A percentile compares a stretch with the other conserved stretches of the same genome.
Conservation (phyloP, 2,797 vertebrate species). For the Silurus lanzhouensis region DNA sequence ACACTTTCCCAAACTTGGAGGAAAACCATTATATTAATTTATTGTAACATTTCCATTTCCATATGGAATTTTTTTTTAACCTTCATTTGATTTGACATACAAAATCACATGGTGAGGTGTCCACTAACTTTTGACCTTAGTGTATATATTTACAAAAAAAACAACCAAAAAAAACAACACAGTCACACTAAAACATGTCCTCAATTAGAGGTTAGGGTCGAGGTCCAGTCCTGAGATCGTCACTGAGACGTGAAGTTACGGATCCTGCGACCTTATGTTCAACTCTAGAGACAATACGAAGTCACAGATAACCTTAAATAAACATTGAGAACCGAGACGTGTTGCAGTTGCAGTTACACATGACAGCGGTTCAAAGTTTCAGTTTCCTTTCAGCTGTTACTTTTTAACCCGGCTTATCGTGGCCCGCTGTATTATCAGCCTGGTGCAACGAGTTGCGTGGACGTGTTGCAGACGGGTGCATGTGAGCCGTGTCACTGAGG, state of each 20-base stretch:
- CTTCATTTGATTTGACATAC: no score
- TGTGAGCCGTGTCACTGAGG: not conserved
- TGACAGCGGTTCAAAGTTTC: slow-evolving; percentile 30
- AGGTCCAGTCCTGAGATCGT: not conserved
- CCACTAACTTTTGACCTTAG: no score
- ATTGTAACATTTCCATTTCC: no score
- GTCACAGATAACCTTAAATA: slow-evolving; percentile 39
- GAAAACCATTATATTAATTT: no score
- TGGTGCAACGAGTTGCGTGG: slow-evolving; percentile 22
- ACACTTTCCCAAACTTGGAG: no score
- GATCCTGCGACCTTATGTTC: not conserved
- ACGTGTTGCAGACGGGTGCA: not conserved
- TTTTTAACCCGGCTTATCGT: slow-evolving; percentile 42
- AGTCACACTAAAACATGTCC: not conserved
- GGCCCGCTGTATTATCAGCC: slow-evolving; percentile 6
- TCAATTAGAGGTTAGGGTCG: slow-evolving; percentile 31
- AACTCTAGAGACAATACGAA: slow-evolving; percentile 17
- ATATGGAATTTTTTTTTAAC: no score
- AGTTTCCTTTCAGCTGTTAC: slow-evolving; percentile 46
- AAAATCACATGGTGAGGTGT: no score
- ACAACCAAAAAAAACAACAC: not conserved
- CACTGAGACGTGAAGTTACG: slow-evolving; percentile 10
- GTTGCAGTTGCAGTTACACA: slow-evolving; percentile 13
- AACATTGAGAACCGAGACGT: slow-evolving; percentile 30
- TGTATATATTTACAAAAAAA: no score